Base-by-base conservation (phyloP, 2,888 invertebrate genomes). In the Pomacea canaliculata region DNA sequence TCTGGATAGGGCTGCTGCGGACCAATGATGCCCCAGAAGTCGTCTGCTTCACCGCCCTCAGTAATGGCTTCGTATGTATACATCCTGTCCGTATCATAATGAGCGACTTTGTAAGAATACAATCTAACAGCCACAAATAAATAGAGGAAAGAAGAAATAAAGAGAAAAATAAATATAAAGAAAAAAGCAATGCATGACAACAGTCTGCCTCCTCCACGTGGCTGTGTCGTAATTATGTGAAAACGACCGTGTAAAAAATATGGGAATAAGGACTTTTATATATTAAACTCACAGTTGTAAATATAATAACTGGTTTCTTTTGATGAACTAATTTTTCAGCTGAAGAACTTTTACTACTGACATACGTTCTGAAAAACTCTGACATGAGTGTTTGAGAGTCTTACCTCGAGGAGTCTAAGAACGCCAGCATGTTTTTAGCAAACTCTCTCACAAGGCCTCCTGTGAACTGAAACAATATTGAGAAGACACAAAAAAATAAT, bases 371-470 rank as follows among this genome's bases (percentile, higher is more conserved):
- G 23, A 23, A 23, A 23, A 37, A 37, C 37, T 37, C 37, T 37
- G 37, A 5, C 5, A 37, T 37, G 37, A 37, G 37, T 37, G 37
- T 63, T 27, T 63, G 18, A 23, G 18, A 23, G 27, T 69, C 74
- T 62, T 80, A 87, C 87, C 81, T 85, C 10, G 80, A 71, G 27
- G 87, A 83, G 77, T 82, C 82, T 63, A 87, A 76, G 62, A 85
- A 83, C 27, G 82, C 81, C 16, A 85, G 77, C 73, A 87, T 81
- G 56, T 83, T 81, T 77, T 86, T 87, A 19, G 87, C 80, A 63
- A 84, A 83, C 77, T 86, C 86, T 72, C 87, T 76, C 74, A 86
- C 86, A 7, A 83, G 79, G 46, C 85, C 83, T 12, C 85, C 84
- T 46, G 85, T 85, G 48, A 79, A 71, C 85, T 85, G 76, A 13